phyloP scores from a whole-genome alignment of 2,888 invertebrate genomes.

The Cosmopolites sordidus region DNA sequence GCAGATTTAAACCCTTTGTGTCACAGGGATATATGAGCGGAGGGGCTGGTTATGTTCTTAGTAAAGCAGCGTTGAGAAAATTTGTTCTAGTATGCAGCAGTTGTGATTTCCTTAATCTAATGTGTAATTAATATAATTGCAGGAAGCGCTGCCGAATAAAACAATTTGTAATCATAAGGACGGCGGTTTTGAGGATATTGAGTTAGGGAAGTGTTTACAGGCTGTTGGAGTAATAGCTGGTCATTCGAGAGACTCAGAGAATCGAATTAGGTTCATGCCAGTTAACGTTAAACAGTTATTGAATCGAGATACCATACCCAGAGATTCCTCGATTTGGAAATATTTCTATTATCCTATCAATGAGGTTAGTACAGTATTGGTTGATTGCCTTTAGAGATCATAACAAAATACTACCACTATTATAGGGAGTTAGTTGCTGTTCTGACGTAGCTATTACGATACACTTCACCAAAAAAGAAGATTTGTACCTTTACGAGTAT shows the following conservation, averaged over 20 bases:
- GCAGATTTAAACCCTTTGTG: constrained; percentile 79
- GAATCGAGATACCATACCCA: constrained; percentile 75
- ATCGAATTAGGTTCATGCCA: constrained; percentile 88
- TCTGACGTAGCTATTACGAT: constrained; percentile 92
- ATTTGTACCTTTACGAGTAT: constrained; percentile 95
- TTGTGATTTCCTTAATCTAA: not conserved
- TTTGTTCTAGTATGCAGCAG: constrained; percentile 64
- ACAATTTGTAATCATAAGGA: constrained; percentile 51
- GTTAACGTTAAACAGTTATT: constrained; percentile 90
- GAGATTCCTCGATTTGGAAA: constrained; percentile 82
- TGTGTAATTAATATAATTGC: constrained; percentile 5
- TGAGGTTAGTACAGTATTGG: constrained; percentile 57
- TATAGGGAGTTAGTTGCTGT: constrained; percentile 74
- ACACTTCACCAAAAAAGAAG: constrained; percentile 82
- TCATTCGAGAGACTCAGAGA: constrained; percentile 78
- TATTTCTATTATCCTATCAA: constrained; percentile 88
- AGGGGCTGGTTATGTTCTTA: constrained; percentile 91
- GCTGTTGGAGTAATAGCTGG: constrained; percentile 80
- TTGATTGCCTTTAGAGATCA: too few relatives aligned
- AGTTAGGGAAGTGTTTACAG: constrained; percentile 85
- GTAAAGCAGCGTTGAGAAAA: constrained; percentile 70
- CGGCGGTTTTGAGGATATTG: constrained; percentile 84
- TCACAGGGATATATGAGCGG: constrained; percentile 89
- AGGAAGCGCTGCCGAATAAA: constrained; percentile 33
- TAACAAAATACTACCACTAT: too few relatives aligned